phyloP scores from a whole-genome alignment of 2,113 vertebrate species.

The Setophaga petechia region DNA sequence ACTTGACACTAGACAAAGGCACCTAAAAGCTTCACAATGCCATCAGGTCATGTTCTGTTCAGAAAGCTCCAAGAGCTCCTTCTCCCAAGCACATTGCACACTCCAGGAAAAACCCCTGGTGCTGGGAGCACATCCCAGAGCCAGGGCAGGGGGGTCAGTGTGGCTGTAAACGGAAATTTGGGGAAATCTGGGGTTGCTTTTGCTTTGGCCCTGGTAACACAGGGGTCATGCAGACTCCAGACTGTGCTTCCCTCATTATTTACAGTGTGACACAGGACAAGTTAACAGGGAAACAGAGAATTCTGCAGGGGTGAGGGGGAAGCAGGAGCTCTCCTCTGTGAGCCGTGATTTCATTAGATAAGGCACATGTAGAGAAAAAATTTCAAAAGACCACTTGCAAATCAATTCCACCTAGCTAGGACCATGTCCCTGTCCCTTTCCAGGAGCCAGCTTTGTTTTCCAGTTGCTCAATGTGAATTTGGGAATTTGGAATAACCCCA shows the following conservation, averaged over 20 bases:
- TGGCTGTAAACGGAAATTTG: neutral
- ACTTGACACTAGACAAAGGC: slow-evolving; percentile 37
- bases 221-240: neutral
- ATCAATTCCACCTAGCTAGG: neutral
- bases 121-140: neutral
- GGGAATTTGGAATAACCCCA: neutral
- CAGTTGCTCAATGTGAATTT: neutral
- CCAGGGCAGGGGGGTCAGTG: neutral
- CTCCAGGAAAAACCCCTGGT: neutral
- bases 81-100: neutral
- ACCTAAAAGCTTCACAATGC: slow-evolving; percentile 32
- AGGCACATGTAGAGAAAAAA: slow-evolving; percentile 53
- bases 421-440: neutral
- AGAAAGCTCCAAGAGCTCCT: neutral
- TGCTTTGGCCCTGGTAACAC: slow-evolving; percentile 8
- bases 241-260: neutral
- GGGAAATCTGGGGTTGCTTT: neutral
- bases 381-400: slow-evolving; percentile 46
- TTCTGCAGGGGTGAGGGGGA: neutral
- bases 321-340: neutral
- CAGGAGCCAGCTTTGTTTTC: neutral
- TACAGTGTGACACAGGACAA: neutral
- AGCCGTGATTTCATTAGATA: slow-evolving; percentile 9
- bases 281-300: neutral
- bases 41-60: neutral